A percentile compares a stretch with the other conserved stretches of the same genome.
Evolutionary conservation across 2,888 invertebrate genomes (phyloP).

Genomic region (Acrobeloides nanus): DNA sequence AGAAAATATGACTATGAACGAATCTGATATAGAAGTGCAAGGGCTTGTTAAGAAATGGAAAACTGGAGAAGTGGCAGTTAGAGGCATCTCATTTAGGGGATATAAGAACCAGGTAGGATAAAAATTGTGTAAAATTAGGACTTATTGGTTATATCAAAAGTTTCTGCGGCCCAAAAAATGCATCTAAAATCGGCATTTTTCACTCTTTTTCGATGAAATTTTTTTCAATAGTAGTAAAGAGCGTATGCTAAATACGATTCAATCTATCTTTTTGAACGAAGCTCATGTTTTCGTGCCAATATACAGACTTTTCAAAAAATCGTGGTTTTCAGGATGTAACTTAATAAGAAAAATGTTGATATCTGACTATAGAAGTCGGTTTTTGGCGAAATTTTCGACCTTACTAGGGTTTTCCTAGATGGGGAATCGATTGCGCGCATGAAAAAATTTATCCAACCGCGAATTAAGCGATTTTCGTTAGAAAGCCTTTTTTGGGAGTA

Average conservation of each 20-base stretch:
- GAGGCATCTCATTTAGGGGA: conserved; percentile 38
- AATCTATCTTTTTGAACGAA: too few species aligned
- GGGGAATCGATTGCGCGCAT: too few species aligned
- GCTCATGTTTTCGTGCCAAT: too few species aligned
- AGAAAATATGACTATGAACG: conserved; percentile 21
- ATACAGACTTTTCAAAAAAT: too few species aligned
- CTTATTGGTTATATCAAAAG: conserved; percentile 1
- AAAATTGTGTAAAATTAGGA: neutral
- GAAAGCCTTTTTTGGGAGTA: too few species aligned
- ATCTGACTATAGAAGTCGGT: too few species aligned
- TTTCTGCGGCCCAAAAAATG: neutral
- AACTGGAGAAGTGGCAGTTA: conserved; percentile 43
- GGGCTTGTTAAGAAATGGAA: conserved; percentile 38
- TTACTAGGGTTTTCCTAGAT: too few species aligned
- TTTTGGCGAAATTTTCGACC: too few species aligned
- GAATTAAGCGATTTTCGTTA: too few species aligned
- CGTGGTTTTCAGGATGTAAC: too few species aligned
- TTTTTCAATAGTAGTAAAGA: neutral
- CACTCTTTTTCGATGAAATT: neutral
- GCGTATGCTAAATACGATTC: neutral
- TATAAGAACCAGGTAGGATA: conserved; percentile 36
- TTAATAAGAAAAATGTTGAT: too few species aligned
- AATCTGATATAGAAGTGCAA: conserved; percentile 35
- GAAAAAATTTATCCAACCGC: too few species aligned
- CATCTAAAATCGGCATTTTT: neutral